Conservation (phyloP, 2,888 invertebrate genomes). For the Nineta flava region DNA sequence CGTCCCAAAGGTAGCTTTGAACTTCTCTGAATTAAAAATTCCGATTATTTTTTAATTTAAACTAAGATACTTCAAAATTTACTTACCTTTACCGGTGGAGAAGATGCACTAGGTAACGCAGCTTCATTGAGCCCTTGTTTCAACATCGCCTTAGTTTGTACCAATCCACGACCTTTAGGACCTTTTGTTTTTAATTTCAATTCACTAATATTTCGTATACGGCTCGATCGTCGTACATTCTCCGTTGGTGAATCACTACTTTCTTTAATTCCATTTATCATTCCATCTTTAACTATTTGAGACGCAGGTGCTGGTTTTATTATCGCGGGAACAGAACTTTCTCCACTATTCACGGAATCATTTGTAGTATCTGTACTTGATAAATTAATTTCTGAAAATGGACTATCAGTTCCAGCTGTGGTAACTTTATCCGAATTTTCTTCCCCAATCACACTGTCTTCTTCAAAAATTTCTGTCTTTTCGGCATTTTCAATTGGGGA, state of each 20-base stretch:
- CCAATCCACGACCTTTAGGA: constrained; percentile 46
- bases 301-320: constrained; percentile 2
- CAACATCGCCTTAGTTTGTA: constrained; percentile 24
- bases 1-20: no score
- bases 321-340: neutral
- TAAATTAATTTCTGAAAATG: neutral
- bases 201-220: constrained; percentile 59
- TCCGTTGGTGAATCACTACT: neutral
- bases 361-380: constrained; percentile 1
- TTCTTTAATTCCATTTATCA: constrained; percentile 21
- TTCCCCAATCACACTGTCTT: neutral
- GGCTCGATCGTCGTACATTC: constrained; percentile 49
- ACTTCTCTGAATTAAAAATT: no score
- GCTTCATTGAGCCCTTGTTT: constrained; percentile 4
- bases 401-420: constrained; percentile 2
- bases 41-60: no score
- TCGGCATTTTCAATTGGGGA: neutral
- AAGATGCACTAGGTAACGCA: constrained; percentile 10
- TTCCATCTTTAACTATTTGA: no score
- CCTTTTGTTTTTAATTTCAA: constrained; percentile 49
- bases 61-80: no score
- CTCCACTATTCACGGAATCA: neutral
- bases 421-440: neutral
- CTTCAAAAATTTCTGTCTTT: neutral
- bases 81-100: constrained; percentile 21